Evolutionary conservation across 1,140 invertebrate genomes (phyloP).

Genomic region (Euura saliciscinereae): DNA sequence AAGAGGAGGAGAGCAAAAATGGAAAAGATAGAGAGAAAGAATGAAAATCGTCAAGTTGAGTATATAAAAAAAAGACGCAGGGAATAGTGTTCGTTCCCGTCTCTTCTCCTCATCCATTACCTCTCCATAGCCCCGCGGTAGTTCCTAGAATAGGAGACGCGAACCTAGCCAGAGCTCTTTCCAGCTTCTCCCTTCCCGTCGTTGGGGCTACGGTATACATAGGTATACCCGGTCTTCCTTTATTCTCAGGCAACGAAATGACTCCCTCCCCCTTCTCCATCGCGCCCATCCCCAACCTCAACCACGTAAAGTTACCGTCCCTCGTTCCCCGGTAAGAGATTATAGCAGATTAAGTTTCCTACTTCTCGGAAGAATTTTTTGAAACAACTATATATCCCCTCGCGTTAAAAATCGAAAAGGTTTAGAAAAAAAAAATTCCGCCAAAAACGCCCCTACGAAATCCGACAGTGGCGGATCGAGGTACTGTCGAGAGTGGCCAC

Average conservation of each 20-base stretch:
- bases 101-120: too few relatives aligned
- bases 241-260: not conserved
- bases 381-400: not conserved
- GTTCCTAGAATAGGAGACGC: not conserved
- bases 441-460: not conserved
- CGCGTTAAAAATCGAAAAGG: too few relatives aligned
- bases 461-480: not conserved
- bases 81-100: too few relatives aligned
- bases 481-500: too few relatives aligned
- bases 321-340: conserved; percentile 6
- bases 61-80: too few relatives aligned
- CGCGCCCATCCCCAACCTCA: not conserved
- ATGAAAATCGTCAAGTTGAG: too few relatives aligned
- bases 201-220: too few relatives aligned
- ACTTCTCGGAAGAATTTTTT: conserved; percentile 15
- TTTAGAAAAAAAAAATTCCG: too few relatives aligned
- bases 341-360: conserved; percentile 15
- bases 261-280: not conserved
- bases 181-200: not conserved
- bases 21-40: too few relatives aligned
- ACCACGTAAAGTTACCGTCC: too few relatives aligned
- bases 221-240: not conserved
- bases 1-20: too few relatives aligned
- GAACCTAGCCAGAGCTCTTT: not conserved
- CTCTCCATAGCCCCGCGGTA: too few relatives aligned